Evolutionary conservation across 2,113 vertebrate genomes (phyloP), one percentile per base, ranked within the genome.

Genomic region (Neolamprologus cancellatus): DNA sequence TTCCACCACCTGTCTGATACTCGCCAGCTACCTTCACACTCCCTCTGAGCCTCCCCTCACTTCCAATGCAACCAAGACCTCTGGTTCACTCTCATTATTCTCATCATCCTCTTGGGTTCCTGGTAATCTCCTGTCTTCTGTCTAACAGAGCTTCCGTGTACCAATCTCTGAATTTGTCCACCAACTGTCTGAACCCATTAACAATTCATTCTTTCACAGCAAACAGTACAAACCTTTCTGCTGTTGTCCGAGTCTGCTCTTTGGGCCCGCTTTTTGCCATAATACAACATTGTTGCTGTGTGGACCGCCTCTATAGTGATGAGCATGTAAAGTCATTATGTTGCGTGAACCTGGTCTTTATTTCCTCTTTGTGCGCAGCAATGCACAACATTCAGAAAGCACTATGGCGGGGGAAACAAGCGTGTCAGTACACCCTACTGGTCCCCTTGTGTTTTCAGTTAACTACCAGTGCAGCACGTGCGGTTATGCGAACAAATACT

Each of bases 1-100:
- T 71, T 44, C 39, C 5, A 0, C 39, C 66, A 71, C 39, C 36
- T 25, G 3, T 44, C 8, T 14, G 36, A 71, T 44, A 44, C 64
- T 69, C 1, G 6, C 36, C 64, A 69, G 13, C 3, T 44, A 41
- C 66, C 66, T 71, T 71, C 64, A 23, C 36, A 71, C 0, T 71
- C 64, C 64, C 36, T 2, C 36, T 15, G 64, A 71, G 36, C n/a
- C 61, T 66, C 61, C 13, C 13, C 36, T 71, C 39, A 71, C 66
- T 44, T 44, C 36, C 66, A 44, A 17, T 0, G 0, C 39, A 44
- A 44, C 20, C 23, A 71, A 28, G 20, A 44, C 66, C 39, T 44
- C 39, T 71, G 14, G 66, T 44, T 2, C 20, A 2, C 39, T 25
- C 13, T 44, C 36, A 44, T 71, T 41, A 25, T 25, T 71, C 36